Conservation (phyloP, 1,140 invertebrate genomes). For the Diprion similis region DNA sequence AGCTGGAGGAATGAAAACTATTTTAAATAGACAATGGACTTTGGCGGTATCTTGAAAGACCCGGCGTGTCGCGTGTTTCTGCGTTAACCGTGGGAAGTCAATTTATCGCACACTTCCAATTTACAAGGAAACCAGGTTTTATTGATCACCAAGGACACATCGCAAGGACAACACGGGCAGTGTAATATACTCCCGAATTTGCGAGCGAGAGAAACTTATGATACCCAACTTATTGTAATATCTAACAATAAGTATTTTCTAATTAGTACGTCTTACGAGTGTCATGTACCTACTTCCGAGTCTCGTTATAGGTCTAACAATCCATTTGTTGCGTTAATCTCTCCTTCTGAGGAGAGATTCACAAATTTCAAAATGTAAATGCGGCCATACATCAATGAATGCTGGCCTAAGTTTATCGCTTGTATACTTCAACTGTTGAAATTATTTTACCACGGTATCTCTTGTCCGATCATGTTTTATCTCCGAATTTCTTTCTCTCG, state of each 20-base stretch:
- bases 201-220: too few species aligned
- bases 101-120: slow-evolving; percentile 9
- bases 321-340: too few species aligned
- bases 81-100: neutral
- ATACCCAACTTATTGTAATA: too few species aligned
- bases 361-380: too few species aligned
- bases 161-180: neutral
- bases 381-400: too few species aligned
- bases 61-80: neutral
- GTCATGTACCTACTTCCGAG: too few species aligned
- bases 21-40: slow-evolving; percentile 17
- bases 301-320: too few species aligned
- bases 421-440: neutral
- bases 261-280: too few species aligned
- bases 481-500: slow-evolving; percentile 4
- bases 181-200: too few species aligned
- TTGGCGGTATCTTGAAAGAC: slow-evolving; percentile 12
- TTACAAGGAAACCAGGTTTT: neutral
- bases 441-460: neutral
- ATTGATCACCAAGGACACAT: neutral
- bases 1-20: slow-evolving; percentile 14
- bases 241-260: too few species aligned
- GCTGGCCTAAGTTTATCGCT: neutral
- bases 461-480: slow-evolving; percentile 2
- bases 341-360: too few species aligned